phyloP scores from a whole-genome alignment of 2,113 vertebrate genomes.

The Austrofundulus limnaeus region DNA sequence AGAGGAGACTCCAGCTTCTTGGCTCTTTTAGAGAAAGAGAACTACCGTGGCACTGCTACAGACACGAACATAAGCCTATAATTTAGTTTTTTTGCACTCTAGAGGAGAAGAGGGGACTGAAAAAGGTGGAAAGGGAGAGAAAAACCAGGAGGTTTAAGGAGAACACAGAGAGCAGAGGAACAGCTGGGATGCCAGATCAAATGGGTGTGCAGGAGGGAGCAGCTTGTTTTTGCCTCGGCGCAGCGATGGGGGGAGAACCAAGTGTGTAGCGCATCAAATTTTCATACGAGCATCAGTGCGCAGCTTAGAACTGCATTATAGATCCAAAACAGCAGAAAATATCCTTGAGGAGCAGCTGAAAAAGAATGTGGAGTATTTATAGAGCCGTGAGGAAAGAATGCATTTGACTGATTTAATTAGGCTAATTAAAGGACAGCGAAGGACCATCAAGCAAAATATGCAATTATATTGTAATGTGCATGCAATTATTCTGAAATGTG shows the following conservation, averaged over 20 bases:
- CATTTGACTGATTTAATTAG: constrained; percentile 68
- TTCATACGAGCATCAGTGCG: constrained; percentile 73
- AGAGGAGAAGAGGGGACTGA: constrained; percentile 12
- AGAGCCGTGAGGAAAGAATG: constrained; percentile 44
- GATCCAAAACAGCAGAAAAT: constrained; percentile 77
- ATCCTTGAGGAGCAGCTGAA: constrained; percentile 72
- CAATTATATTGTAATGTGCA: constrained; percentile 32
- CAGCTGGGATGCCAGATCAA: constrained; percentile 67
- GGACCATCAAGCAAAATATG: constrained; percentile 50
- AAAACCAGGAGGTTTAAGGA: constrained; percentile 20
- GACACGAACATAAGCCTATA: constrained; percentile 5
- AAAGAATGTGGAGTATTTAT: constrained; percentile 71
- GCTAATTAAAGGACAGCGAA: constrained; percentile 66
- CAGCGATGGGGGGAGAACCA: constrained; percentile 56
- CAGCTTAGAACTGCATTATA: constrained; percentile 72
- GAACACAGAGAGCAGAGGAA: constrained; percentile 45
- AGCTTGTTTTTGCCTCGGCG: constrained; percentile 65
- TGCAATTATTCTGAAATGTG: constrained; percentile 22
- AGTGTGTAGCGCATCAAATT: constrained; percentile 75
- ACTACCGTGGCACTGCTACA: neutral
- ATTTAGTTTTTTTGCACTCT: constrained; percentile 33
- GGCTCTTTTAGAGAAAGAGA: constrained; percentile 17
- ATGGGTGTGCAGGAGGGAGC: constrained; percentile 45
- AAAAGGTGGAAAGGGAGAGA: neutral
- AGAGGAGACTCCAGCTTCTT: constrained; percentile 30